phyloP scores from a whole-genome alignment of 2,888 invertebrate genomes.

The Eristalis pertinax region DNA sequence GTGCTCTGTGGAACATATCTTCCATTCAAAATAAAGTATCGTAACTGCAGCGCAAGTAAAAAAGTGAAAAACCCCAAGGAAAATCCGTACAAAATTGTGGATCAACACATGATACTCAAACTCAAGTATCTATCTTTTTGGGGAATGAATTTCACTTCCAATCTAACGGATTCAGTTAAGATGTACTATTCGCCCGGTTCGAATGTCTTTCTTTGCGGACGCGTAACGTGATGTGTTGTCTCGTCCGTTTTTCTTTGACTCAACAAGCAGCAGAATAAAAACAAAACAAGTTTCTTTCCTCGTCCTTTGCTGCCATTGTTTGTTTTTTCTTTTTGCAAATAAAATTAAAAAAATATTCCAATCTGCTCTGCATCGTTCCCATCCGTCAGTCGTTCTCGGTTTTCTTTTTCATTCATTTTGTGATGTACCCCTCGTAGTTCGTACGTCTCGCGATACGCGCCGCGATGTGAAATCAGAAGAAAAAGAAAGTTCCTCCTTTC shows the following conservation, averaged over 20 bases:
- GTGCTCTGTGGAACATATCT: constrained; percentile 57
- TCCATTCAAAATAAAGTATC: constrained; percentile 18
- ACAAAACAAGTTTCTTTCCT: not conserved
- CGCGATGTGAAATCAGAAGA: not conserved
- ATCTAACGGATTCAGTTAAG: constrained; percentile 77
- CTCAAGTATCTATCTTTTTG: constrained; percentile 70
- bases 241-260: constrained; percentile 22
- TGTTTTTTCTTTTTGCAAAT: not conserved
- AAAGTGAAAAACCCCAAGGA: constrained; percentile 45
- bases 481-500: not conserved
- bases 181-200: constrained; percentile 80
- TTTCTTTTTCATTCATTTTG: not conserved
- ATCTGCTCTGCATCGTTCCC: not conserved
- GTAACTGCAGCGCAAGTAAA: constrained; percentile 43
- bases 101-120: constrained; percentile 71
- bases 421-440: not conserved
- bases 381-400: not conserved
- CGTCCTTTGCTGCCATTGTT: too few species aligned
- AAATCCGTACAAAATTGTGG: constrained; percentile 60
- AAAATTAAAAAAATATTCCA: not conserved
- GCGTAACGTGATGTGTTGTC: constrained; percentile 18
- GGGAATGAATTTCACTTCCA: constrained; percentile 69
- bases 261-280: constrained; percentile 28
- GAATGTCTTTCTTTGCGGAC: constrained; percentile 78
- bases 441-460: not conserved